Base-by-base conservation (phyloP, 2,888 invertebrate genomes). In the Octodonta nipae region DNA sequence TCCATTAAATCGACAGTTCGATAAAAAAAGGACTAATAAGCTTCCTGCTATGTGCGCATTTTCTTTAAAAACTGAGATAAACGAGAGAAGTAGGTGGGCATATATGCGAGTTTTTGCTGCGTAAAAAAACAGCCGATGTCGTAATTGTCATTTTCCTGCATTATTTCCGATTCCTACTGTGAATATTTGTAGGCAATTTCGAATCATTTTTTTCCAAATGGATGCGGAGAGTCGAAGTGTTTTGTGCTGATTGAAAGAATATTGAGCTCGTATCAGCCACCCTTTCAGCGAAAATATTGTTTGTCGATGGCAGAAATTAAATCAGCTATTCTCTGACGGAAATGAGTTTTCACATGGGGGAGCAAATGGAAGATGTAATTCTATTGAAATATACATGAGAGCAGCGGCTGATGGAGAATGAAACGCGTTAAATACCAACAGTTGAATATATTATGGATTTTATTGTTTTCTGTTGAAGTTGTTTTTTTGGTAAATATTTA, bases 221-320 rank as follows among this genome's bases (percentile, higher is more conserved):
- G 48, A 53, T 45, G 35, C 49, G 52, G 54, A 54, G 51, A 44
- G 36, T 50, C 51, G 54, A 54, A 52, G 44, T 45, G 50, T 53
- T 52, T 54, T 53, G 54, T 52, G 44, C 45, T 55, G 56, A 59
- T 57, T 57, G 57, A 58, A 58, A 56, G 56, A 58, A 57, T 55
- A 56, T 58, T 58, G 53, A 47, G 35, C 33, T 30, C 30, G 11
- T 10, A n/a, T 27, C 20, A 13, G 20, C 11, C 40, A 44, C 46
- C 46, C 46, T 42, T 46, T 48, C 44, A 40, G 33, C 36, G 20
- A 25, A 31, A 48, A 49, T 58, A 56, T 58, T 58, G 58, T 58
- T 57, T 55, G 55, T 51, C 52, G 55, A 55, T 51, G 52, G 48
- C 51, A 46, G 53, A 54, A 60, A 60, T 60, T 58, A 59, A 59